A percentile compares a stretch with the other conserved stretches of the same genome.
Conservation (phyloP, 2,888 invertebrate genomes). For the Acanthococcus lagerstroemiae region DNA sequence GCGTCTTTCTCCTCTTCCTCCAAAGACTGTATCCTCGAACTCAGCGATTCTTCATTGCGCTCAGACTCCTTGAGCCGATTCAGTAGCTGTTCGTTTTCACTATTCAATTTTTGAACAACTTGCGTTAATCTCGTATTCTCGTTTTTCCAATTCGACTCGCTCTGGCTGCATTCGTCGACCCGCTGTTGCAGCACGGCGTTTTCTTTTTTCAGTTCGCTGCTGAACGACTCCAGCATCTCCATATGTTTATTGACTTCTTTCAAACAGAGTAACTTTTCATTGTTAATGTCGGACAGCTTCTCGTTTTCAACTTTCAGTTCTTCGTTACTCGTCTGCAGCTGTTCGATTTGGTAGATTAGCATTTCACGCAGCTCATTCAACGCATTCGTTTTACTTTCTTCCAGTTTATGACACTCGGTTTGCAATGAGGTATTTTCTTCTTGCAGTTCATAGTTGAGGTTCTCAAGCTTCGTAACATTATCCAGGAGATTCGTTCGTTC, state of each 20-base stretch:
- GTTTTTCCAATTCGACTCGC: neutral
- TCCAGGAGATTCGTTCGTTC: neutral
- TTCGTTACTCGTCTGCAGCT: conserved; percentile 1
- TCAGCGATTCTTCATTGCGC: neutral
- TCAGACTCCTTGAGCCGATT: neutral
- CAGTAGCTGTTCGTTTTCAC: neutral
- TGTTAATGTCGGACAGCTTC: conserved; percentile 5
- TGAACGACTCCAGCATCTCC: conserved; percentile 1
- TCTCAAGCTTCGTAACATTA: too few species aligned
- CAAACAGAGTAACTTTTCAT: conserved; percentile 2
- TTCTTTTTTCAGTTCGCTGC: conserved; percentile 41
- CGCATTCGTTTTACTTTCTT: neutral
- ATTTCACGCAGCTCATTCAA: conserved; percentile 5
- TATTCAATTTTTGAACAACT: neutral
- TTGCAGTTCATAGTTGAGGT: conserved; percentile 19
- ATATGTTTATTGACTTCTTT: conserved; percentile 13
- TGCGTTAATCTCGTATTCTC: conserved; percentile 1
- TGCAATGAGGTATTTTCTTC: conserved; percentile 34
- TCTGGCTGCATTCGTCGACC: conserved; percentile 41
- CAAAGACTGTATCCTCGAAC: neutral
- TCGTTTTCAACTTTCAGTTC: conserved; percentile 4
- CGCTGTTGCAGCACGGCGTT: conserved; percentile 42
- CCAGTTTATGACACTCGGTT: neutral
- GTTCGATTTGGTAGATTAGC: conserved; percentile 4
- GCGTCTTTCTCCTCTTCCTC: neutral